These are phyloP conservation scores for Poeciliopsis turneri DNA, from an alignment of 2,797 vertebrate genomes.

Conservation along the genomic window DNA sequence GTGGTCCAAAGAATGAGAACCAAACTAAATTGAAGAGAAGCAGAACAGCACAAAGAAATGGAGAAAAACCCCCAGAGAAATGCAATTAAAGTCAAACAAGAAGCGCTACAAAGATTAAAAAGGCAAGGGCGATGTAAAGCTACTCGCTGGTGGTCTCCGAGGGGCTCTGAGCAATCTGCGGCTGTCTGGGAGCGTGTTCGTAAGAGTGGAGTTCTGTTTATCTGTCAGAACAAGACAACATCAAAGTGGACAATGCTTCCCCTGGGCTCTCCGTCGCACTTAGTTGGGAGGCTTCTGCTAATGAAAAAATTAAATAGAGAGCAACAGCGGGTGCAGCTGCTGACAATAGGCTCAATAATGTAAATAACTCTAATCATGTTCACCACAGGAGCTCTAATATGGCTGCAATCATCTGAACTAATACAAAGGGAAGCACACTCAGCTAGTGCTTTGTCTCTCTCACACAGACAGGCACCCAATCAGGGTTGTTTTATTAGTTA, in stretches of 20 bases:
- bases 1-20: slow-evolving; percentile 27
- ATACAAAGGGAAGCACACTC: slow-evolving; percentile 33
- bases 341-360: slow-evolving; percentile 56
- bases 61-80: slow-evolving; percentile 7
- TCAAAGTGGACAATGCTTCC: slow-evolving; percentile 57
- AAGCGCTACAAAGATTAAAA: slow-evolving; percentile 22
- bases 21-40: slow-evolving; percentile 29
- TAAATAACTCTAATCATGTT: slow-evolving; percentile 63
- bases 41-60: slow-evolving; percentile 17
- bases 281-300: slow-evolving; percentile 38
- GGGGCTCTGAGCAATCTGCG: slow-evolving; percentile 41
- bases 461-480: slow-evolving; percentile 7
- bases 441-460: slow-evolving; percentile 1
- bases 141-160: slow-evolving; percentile 24
- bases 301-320: slow-evolving; percentile 53
- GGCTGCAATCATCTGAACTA: slow-evolving; percentile 27
- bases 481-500: slow-evolving; percentile 31
- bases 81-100: slow-evolving; percentile 41
- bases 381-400: slow-evolving; percentile 42
- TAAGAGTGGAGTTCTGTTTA: slow-evolving; percentile 49
- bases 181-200: slow-evolving; percentile 32
- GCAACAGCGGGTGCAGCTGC: slow-evolving; percentile 23
- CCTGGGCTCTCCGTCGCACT: slow-evolving; percentile 34
- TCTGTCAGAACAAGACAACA: slow-evolving; percentile 50
- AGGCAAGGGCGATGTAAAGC: slow-evolving; percentile 34